These are phyloP conservation scores for Ellobius talpinus DNA, from an alignment of 2,113 vertebrate species.

Conservation along the genomic window DNA sequence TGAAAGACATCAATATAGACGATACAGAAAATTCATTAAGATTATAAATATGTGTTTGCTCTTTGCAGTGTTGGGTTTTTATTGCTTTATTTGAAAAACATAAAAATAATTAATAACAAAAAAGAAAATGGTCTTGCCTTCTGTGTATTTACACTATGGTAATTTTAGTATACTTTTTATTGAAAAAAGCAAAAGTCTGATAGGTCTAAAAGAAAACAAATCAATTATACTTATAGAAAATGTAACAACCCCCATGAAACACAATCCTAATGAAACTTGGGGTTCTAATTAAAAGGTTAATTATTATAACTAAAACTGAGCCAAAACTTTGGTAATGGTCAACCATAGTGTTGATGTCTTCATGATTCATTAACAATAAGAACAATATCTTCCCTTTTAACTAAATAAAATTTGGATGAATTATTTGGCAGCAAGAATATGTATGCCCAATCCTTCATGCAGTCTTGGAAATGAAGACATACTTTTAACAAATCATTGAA, in stretches of 20 bases:
- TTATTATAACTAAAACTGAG: slow-evolving; percentile 3
- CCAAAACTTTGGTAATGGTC: not conserved
- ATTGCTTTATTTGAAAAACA: slow-evolving; percentile 64
- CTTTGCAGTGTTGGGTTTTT: slow-evolving; percentile 44
- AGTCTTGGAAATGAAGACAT: slow-evolving; percentile 2
- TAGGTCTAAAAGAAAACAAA: not conserved
- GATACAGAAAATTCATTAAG: not conserved
- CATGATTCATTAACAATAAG: not conserved
- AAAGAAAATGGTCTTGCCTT: not conserved
- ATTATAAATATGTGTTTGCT: slow-evolving; percentile 50
- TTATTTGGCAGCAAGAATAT: not conserved
- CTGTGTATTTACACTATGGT: not conserved
- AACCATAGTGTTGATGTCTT: not conserved
- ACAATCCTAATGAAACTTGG: not conserved
- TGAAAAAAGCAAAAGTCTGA: not conserved
- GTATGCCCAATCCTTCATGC: not conserved
- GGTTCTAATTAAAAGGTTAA: not conserved
- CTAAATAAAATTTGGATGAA: not conserved
- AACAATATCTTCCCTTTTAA: not conserved
- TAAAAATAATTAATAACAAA: not conserved
- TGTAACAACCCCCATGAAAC: not conserved
- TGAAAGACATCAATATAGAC: not conserved
- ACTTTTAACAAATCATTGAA: not conserved
- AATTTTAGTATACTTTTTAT: not conserved
- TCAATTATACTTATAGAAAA: not conserved